Evolutionary conservation across 2,113 vertebrate genomes (phyloP).

Genomic region (Trematomus loennbergii): DNA sequence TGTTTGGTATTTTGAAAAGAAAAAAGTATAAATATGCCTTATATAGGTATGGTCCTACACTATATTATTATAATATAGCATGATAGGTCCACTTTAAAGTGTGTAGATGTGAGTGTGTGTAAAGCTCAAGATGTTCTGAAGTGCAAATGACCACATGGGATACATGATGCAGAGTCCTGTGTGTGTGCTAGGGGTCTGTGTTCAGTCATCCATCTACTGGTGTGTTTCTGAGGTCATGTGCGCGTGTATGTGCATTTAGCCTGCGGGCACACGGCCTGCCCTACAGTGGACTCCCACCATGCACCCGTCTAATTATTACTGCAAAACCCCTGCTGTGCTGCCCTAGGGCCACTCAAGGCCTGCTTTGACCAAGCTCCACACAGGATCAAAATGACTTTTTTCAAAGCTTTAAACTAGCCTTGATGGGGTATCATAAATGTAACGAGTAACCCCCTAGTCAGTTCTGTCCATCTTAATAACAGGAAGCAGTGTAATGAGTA

Average conservation of each 20-base stretch:
- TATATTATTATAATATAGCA: no score
- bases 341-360: conserved; percentile 38
- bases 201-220: conserved; percentile 40
- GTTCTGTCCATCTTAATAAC: conserved; percentile 33
- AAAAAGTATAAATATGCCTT: no score
- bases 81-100: no score
- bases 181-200: conserved; percentile 2
- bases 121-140: conserved; percentile 31
- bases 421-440: conserved; percentile 20
- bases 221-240: conserved; percentile 24
- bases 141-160: conserved; percentile 30
- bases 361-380: conserved; percentile 7
- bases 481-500: conserved; percentile 60
- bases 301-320: conserved; percentile 75
- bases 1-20: no score
- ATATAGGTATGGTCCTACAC: no score
- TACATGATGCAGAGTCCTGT: conserved; percentile 1
- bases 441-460: conserved; percentile 38
- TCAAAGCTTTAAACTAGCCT: background rate
- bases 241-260: conserved; percentile 21
- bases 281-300: conserved; percentile 58
- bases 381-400: conserved; percentile 27
- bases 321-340: conserved; percentile 54
- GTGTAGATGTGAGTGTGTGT: conserved; percentile 2
- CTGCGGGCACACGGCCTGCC: conserved; percentile 45